Percentiles rank a stretch among this genome's conserved stretches.
phyloP scores from a whole-genome alignment of 2,797 vertebrate genomes.

The Anisognathus igniventris region DNA sequence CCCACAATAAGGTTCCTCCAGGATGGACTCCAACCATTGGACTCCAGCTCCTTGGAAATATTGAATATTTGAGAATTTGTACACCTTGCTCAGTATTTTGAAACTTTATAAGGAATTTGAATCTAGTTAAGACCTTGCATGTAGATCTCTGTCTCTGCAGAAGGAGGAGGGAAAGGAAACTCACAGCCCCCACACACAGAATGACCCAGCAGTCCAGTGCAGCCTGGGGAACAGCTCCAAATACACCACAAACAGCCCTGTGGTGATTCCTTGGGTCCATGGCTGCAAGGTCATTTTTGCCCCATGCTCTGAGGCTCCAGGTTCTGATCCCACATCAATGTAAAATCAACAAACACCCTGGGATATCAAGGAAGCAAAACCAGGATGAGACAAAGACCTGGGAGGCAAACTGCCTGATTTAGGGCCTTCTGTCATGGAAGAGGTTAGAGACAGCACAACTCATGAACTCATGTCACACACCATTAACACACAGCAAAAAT shows the following conservation, averaged over 20 bases:
- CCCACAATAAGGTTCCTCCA: not conserved
- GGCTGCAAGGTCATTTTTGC: not conserved
- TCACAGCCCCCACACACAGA: not conserved
- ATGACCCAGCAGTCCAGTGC: not conserved
- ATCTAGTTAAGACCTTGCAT: not conserved
- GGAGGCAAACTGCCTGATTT: not conserved
- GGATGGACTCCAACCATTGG: not conserved
- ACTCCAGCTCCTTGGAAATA: not conserved
- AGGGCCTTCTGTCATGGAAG: not conserved
- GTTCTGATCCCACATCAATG: not conserved
- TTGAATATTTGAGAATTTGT: not conserved
- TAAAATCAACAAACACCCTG: not conserved
- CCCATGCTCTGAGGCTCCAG: not conserved
- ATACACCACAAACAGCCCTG: not conserved
- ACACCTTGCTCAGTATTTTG: not conserved
- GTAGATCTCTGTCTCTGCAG: not conserved
- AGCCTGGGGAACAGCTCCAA: not conserved
- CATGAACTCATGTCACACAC: fast-evolving
- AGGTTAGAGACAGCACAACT: not conserved
- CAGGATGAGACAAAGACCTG: not conserved
- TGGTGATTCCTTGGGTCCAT: not conserved
- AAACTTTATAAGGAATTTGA: not conserved
- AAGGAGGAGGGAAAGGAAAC: not conserved
- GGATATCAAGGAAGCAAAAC: not conserved
- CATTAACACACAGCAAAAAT: not conserved